These are phyloP conservation scores for Sebastes vulpes DNA, from an alignment of 2,797 vertebrate genomes.

Conservation along the genomic window DNA sequence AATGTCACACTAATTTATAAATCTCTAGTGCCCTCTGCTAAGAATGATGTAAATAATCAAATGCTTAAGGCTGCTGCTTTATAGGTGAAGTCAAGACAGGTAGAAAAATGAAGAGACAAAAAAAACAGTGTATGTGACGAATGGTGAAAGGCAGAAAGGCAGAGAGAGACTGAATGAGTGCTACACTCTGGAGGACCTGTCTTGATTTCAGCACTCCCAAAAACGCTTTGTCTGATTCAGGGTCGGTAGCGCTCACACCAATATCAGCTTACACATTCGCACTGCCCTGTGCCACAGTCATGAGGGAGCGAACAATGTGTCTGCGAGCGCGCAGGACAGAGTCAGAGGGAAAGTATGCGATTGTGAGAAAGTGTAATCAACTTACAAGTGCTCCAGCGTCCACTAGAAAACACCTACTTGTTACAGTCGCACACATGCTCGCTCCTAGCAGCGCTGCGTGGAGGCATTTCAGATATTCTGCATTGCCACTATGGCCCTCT, in stretches of 20 bases:
- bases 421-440: constrained; percentile 79
- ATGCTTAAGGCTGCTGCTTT: background rate
- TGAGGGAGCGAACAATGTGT: constrained; percentile 60
- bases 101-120: background rate
- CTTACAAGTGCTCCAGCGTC: constrained; percentile 66
- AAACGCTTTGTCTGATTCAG: constrained; percentile 92
- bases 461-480: constrained; percentile 88
- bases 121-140: background rate
- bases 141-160: background rate
- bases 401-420: constrained; percentile 73
- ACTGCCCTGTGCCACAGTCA: constrained; percentile 77
- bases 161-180: constrained; percentile 40
- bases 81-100: background rate
- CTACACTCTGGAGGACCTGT: constrained; percentile 71
- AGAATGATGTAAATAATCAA: background rate
- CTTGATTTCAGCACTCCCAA: constrained; percentile 94
- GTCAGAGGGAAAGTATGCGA: constrained; percentile 52
- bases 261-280: constrained; percentile 92
- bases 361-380: constrained; percentile 63
- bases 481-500: constrained; percentile 72
- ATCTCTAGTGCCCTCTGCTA: background rate
- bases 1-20: constrained; percentile 40
- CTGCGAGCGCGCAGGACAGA: constrained; percentile 41
- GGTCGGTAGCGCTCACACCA: constrained; percentile 93
- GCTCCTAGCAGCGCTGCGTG: constrained; percentile 76